Evolutionary conservation across 2,888 invertebrate genomes (phyloP).

Genomic region (Beris morrisii): DNA sequence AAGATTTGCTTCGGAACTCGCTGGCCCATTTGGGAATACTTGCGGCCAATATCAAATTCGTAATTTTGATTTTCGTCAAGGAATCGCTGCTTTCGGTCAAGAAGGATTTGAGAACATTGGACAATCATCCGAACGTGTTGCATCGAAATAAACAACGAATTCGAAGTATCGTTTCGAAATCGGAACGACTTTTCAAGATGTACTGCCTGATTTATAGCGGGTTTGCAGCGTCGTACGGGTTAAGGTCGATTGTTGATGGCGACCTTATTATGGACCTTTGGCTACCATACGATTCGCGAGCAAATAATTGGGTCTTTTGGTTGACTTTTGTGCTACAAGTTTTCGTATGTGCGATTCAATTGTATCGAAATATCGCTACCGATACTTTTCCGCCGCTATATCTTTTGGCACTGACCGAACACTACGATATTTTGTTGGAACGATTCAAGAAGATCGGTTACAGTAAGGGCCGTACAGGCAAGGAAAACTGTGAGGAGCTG

Average conservation of each 20-base stretch:
- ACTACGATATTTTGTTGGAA: conserved; percentile 4
- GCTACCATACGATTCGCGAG: conserved; percentile 14
- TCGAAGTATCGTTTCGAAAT: neutral
- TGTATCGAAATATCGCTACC: conserved; percentile 10
- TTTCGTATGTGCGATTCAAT: neutral
- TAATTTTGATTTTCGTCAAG: neutral
- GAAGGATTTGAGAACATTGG: neutral
- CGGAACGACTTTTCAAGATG: neutral
- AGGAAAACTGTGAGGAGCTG: conserved; percentile 7
- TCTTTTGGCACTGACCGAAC: neutral
- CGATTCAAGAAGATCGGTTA: conserved; percentile 1
- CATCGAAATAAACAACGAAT: neutral
- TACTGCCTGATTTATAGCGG: conserved; percentile 1
- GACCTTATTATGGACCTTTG: neutral
- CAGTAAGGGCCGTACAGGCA: neutral
- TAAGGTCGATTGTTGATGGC: neutral
- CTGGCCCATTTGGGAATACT: neutral
- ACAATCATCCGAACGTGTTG: neutral
- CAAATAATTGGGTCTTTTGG: conserved; percentile 1
- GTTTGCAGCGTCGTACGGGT: neutral
- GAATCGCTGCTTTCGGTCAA: neutral
- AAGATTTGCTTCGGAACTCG: neutral
- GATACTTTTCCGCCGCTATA: conserved; percentile 16
- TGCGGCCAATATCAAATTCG: conserved; percentile 5
- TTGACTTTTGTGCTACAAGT: neutral